These are phyloP conservation scores for Achlya flavicornis DNA, from an alignment of 2,888 invertebrate genomes.

Conservation along the genomic window DNA sequence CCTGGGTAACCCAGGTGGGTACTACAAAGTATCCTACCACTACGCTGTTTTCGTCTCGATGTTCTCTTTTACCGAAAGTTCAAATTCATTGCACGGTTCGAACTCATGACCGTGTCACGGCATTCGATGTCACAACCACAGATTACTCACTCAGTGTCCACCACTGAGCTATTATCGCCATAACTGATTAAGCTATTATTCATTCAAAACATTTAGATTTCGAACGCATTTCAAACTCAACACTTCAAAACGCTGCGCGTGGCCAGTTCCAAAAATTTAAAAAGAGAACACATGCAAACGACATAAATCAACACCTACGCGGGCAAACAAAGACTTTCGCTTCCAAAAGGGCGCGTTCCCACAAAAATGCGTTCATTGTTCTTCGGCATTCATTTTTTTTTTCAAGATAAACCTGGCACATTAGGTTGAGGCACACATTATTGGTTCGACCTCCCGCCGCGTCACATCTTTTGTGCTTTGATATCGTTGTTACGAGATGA, in stretches of 20 bases:
- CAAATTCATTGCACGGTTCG: too few species aligned
- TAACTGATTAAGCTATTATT: background rate
- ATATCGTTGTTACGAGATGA: constrained; percentile 9
- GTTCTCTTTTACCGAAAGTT: too few species aligned
- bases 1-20: too few species aligned
- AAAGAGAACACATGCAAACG: constrained; percentile 19
- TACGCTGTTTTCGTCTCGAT: too few species aligned
- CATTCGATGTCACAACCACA: too few species aligned
- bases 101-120: too few species aligned
- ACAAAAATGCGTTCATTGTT: constrained; percentile 53
- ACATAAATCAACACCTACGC: constrained; percentile 44
- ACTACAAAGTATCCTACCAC: too few species aligned
- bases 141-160: too few species aligned
- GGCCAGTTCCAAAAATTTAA: constrained; percentile 10
- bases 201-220: background rate
- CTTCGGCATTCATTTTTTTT: constrained; percentile 44
- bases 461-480: constrained; percentile 16
- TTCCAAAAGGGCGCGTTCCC: constrained; percentile 21
- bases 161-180: too few species aligned
- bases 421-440: constrained; percentile 27
- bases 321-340: constrained; percentile 26
- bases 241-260: background rate
- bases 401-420: constrained; percentile 45
- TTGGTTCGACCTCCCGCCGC: constrained; percentile 41
- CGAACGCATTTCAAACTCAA: background rate